These are phyloP conservation scores for Pristis pectinata DNA, from an alignment of 2,797 vertebrate species.

Conservation along the genomic window DNA sequence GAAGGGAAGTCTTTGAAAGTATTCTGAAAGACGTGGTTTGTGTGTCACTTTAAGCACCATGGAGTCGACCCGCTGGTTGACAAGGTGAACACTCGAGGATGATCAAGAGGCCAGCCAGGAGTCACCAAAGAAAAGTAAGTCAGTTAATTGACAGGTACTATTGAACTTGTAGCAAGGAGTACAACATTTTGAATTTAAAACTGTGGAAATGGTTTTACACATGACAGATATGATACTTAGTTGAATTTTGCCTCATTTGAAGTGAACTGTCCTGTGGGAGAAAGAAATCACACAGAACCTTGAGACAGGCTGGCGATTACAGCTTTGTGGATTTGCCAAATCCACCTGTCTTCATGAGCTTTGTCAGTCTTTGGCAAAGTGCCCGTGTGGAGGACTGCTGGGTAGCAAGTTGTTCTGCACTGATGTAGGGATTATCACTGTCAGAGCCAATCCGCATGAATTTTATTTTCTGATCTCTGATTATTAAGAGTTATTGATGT, in stretches of 20 bases:
- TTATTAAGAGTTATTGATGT: neutral
- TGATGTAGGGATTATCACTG: neutral
- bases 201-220: neutral
- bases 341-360: slow-evolving; percentile 14
- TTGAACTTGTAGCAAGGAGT: neutral
- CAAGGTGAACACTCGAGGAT: neutral
- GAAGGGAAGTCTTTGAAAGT: slow-evolving; percentile 1
- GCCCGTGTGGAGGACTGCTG: neutral
- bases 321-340: neutral
- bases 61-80: neutral
- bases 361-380: slow-evolving; percentile 8
- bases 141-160: neutral
- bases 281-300: neutral
- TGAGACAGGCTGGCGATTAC: neutral
- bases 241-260: slow-evolving; percentile 3
- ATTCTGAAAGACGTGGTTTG: neutral
- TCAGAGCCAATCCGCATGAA: neutral
- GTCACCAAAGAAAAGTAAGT: neutral
- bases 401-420: neutral
- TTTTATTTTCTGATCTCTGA: neutral
- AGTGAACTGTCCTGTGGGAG: neutral
- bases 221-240: neutral
- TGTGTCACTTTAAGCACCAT: neutral
- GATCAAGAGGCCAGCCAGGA: neutral
- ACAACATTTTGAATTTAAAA: neutral